Conservation (phyloP, 2,113 vertebrate genomes). For the Phalacrocorax carbo region DNA sequence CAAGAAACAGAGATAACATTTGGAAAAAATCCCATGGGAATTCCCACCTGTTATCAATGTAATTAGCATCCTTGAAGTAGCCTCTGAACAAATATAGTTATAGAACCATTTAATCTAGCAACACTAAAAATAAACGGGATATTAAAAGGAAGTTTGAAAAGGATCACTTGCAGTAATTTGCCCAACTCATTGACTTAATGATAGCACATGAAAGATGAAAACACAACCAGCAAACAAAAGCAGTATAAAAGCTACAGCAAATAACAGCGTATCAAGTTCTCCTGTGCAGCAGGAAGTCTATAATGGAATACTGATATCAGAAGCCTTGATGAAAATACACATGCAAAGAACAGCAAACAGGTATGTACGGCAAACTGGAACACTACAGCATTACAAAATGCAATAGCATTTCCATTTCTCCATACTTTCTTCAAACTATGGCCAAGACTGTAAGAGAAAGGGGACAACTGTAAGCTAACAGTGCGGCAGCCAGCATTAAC, state of each 20-base stretch:
- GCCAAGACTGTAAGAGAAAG: neutral
- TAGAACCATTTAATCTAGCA: slow-evolving; percentile 27
- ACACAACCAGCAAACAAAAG: neutral
- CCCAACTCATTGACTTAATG: slow-evolving; percentile 1
- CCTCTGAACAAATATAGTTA: slow-evolving; percentile 16
- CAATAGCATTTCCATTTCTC: neutral
- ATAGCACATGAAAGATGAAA: neutral
- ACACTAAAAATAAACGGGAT: neutral
- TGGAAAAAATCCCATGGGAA: slow-evolving; percentile 45
- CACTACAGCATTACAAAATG: neutral
- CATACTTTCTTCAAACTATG: neutral
- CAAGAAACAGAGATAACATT: neutral
- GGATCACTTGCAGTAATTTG: neutral
- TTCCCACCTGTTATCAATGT: slow-evolving; percentile 25
- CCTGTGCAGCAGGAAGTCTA: neutral
- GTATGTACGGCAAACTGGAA: neutral
- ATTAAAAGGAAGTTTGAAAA: slow-evolving; percentile 21
- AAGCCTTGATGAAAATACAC: neutral
- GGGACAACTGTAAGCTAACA: neutral
- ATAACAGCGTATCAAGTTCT: neutral
- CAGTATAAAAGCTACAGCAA: slow-evolving; percentile 4
- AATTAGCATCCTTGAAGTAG: slow-evolving; percentile 13
- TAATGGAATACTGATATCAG: neutral
- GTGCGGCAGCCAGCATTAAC: neutral
- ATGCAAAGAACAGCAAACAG: neutral